phyloP scores from a whole-genome alignment of 2,113 vertebrate species.

The Opisthocomus hoazin region DNA sequence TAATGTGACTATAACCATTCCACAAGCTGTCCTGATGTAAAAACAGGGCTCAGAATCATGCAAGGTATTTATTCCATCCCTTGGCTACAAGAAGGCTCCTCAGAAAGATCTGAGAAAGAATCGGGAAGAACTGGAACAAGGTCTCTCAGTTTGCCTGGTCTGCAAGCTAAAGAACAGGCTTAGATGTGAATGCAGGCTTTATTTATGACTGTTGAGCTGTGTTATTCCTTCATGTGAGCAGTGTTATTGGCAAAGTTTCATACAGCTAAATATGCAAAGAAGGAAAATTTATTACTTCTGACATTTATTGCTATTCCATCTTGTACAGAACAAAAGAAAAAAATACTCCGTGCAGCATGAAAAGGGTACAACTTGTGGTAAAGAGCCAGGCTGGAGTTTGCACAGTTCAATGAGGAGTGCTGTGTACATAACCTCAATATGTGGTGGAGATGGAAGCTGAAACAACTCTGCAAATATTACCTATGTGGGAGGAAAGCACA shows the following conservation, averaged over 20 bases:
- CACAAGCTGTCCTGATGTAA: background rate
- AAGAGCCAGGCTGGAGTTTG: constrained; percentile 89
- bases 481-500: constrained; percentile 49
- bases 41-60: background rate
- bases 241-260: background rate
- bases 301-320: background rate
- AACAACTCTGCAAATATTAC: constrained; percentile 91
- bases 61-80: background rate
- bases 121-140: background rate
- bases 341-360: background rate
- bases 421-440: constrained; percentile 90
- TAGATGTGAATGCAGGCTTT: background rate
- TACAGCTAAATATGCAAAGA: background rate
- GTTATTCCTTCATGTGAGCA: background rate
- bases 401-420: constrained; percentile 91
- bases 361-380: constrained; percentile 94
- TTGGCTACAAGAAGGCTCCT: background rate
- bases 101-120: background rate
- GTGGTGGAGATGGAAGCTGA: constrained; percentile 82
- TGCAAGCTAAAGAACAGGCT: background rate
- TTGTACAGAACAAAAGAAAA: background rate
- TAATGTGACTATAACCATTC: background rate
- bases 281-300: background rate
- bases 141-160: background rate
- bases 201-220: background rate